Percentiles rank a stretch among this genome's conserved stretches.
phyloP scores from a whole-genome alignment of 1,140 invertebrate species.

The Atta texana region DNA sequence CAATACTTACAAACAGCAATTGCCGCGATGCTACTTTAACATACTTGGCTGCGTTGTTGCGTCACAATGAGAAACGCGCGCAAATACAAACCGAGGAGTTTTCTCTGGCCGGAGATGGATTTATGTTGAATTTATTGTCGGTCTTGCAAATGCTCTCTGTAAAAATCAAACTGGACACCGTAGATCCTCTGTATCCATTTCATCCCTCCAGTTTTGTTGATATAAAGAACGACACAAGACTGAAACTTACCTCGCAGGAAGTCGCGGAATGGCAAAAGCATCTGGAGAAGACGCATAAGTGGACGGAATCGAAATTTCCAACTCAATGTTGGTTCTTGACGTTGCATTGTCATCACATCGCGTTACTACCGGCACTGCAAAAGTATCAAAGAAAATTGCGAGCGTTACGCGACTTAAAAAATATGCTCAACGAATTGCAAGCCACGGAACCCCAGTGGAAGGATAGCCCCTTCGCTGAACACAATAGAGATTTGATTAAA shows the following conservation, averaged over 20 bases:
- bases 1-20: slow-evolving; percentile 92
- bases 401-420: slow-evolving; percentile 95
- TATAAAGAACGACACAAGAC: slow-evolving; percentile 93
- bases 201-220: slow-evolving; percentile 92
- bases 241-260: slow-evolving; percentile 94
- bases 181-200: slow-evolving; percentile 95
- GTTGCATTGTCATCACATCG: slow-evolving; percentile 96
- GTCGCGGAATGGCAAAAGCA: slow-evolving; percentile 91
- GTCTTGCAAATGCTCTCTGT: slow-evolving; percentile 95
- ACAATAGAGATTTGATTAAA: slow-evolving; percentile 94
- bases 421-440: slow-evolving; percentile 95
- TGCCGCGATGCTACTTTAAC: slow-evolving; percentile 92
- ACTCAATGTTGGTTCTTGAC: slow-evolving; percentile 99
- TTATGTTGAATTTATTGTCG: slow-evolving; percentile 97
- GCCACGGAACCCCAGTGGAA: slow-evolving; percentile 94
- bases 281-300: slow-evolving; percentile 87
- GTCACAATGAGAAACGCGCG: slow-evolving; percentile 94
- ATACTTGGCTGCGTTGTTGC: slow-evolving; percentile 92
- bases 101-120: slow-evolving; percentile 95
- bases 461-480: slow-evolving; percentile 90
- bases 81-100: slow-evolving; percentile 96
- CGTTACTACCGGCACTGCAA: slow-evolving; percentile 94
- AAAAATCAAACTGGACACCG: slow-evolving; percentile 94
- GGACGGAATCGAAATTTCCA: slow-evolving; percentile 95
- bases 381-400: slow-evolving; percentile 94